Conservation (phyloP, 2,888 invertebrate species). For the Alviniconcha strummeri region DNA sequence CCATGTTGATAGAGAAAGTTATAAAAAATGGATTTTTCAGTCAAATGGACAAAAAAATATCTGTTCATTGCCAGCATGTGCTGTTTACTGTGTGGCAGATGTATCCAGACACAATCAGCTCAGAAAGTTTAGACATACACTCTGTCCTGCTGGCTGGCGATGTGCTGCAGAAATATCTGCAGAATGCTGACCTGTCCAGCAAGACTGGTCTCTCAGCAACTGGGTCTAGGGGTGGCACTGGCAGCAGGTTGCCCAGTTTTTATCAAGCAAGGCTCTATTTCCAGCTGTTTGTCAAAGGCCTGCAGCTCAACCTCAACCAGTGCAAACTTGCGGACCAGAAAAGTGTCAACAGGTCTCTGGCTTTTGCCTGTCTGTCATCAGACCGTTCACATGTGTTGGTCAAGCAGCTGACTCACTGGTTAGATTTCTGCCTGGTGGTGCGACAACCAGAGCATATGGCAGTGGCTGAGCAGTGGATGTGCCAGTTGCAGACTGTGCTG, state of each 20-base stretch:
- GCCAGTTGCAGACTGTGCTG: slow-evolving; percentile 48
- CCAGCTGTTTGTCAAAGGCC: slow-evolving; percentile 37
- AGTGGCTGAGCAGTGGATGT: slow-evolving; percentile 32
- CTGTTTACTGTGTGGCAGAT: slow-evolving; percentile 37
- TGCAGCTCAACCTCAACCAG: slow-evolving; percentile 44
- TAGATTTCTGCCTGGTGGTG: slow-evolving; percentile 33
- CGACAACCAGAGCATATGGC: slow-evolving; percentile 10
- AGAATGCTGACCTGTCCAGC: neutral
- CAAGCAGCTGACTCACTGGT: slow-evolving; percentile 46
- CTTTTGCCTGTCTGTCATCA: slow-evolving; percentile 47
- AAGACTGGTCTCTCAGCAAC: neutral
- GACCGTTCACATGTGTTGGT: slow-evolving; percentile 40
- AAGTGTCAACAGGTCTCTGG: slow-evolving; percentile 43
- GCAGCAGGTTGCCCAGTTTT: slow-evolving; percentile 2
- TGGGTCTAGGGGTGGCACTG: neutral
- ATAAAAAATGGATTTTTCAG: slow-evolving; percentile 11
- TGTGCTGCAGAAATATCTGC: slow-evolving; percentile 15
- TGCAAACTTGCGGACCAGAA: slow-evolving; percentile 42
- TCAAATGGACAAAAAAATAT: neutral
- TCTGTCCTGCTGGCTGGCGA: neutral
- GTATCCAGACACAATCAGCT: slow-evolving; percentile 42
- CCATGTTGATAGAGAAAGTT: neutral
- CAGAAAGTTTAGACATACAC: slow-evolving; percentile 47
- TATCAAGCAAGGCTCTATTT: slow-evolving; percentile 41
- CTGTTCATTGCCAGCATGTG: neutral